These are phyloP conservation scores for Stenichneumon culpator DNA, from an alignment of 2,888 invertebrate genomes.

Conservation along the genomic window DNA sequence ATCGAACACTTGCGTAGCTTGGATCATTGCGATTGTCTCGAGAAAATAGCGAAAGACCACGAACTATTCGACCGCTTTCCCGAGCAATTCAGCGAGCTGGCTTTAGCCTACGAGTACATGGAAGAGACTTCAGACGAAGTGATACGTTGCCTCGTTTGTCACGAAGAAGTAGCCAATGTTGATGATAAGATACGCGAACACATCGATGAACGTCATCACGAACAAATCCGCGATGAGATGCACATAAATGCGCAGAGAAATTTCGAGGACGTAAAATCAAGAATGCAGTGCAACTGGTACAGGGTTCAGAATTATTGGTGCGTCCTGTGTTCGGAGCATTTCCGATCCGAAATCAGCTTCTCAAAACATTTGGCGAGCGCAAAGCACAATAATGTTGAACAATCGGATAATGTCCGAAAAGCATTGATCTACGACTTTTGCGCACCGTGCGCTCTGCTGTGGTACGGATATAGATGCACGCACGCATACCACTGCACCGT, in stretches of 20 bases:
- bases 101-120: conserved; percentile 72
- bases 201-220: conserved; percentile 18
- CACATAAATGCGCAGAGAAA: conserved; percentile 21
- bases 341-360: conserved; percentile 32
- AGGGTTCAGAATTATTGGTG: conserved; percentile 56
- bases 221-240: not conserved
- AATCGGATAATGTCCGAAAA: not conserved
- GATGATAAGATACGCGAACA: conserved; percentile 35
- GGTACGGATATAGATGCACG: conserved; percentile 54
- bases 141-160: conserved; percentile 72
- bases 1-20: conserved; percentile 73
- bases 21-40: conserved; percentile 70
- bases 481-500: conserved; percentile 34
- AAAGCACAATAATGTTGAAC: not conserved
- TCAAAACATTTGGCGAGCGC: conserved; percentile 33
- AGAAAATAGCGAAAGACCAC: conserved; percentile 66
- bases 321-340: conserved; percentile 31
- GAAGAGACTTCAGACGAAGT: conserved; percentile 65
- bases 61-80: conserved; percentile 58
- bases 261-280: conserved; percentile 7
- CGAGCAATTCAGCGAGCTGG: conserved; percentile 73
- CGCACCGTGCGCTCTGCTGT: conserved; percentile 53
- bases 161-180: conserved; percentile 48
- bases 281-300: conserved; percentile 53
- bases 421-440: conserved; percentile 59